Evolutionary conservation across 2,888 invertebrate genomes (phyloP), one percentile per base, ranked within the genome.

Genomic region (Tethea ocularis): DNA sequence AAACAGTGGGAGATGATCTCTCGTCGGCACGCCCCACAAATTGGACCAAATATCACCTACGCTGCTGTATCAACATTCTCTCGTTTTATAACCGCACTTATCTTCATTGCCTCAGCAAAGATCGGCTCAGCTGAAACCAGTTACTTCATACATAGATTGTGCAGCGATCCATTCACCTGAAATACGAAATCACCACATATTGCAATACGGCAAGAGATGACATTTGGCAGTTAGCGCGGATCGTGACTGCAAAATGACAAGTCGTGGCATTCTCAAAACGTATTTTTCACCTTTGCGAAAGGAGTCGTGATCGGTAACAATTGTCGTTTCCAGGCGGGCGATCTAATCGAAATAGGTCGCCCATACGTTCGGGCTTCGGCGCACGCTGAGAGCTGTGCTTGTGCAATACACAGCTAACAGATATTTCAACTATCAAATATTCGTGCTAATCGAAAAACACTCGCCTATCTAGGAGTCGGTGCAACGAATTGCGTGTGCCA

Each of bases 231-330:
- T 71, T 66, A 61, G 72, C 77, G 71, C 63, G 63, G 66, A 70
- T 88, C 93, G 91, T 92, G 91, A 91, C 90, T 89, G 66, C 79
- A 71, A 87, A 92, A 92, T 91, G 90, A 89, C 91, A 89, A 89
- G 88, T 86, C 92, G 89, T 89, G 92, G 89, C 89, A 91, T 93
- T 91, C 91, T 84, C 91, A 81, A 33, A 33, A 80, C 78, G 84
- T 86, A 92, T 92, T 91, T 92, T 91, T 91, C 91, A 85, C 89
- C 87, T 91, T 91, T 91, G 78, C 89, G 88, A 88, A 88, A 86
- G 83, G 84, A 85, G 74, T 91, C 91, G 92, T 92, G 93, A 91
- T 91, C 87, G 86, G 86, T 86, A 89, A 87, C 89, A 85, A 84
- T 84, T 77, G 86, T 80, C 75, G 80, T 80, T 81, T 78, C 83